These are phyloP conservation scores for Drosophila funebris DNA, from an alignment of 1,140 invertebrate species.

Conservation along the genomic window DNA sequence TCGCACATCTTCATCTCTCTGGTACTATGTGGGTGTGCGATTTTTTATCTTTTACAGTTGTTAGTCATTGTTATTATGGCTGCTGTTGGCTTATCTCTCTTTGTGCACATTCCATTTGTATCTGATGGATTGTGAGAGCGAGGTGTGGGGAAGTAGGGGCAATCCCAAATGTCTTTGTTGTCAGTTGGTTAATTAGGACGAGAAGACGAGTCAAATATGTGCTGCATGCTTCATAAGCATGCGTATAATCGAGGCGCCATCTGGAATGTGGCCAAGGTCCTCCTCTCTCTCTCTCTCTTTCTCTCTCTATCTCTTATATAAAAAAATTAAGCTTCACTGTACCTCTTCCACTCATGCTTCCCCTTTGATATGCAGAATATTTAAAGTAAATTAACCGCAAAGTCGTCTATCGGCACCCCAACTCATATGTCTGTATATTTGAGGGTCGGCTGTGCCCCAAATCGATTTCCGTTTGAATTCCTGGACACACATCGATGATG, in stretches of 20 bases:
- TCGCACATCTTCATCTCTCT: conserved; percentile 38
- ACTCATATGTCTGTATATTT: not conserved
- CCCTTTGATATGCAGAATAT: not conserved
- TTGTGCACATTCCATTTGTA: conserved; percentile 38
- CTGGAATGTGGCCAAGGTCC: conserved; percentile 33
- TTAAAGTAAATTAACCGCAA: not conserved
- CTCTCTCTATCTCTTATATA: no score
- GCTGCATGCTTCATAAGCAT: not conserved
- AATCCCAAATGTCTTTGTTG: conserved; percentile 53
- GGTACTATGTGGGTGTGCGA: conserved; percentile 23
- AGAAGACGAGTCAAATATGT: conserved; percentile 53
- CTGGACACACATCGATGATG: conserved; percentile 29
- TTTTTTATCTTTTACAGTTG: conserved; percentile 60
- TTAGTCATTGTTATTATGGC: conserved; percentile 54
- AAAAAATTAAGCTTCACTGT: not conserved
- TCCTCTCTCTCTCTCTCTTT: not conserved
- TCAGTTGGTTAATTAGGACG: conserved; percentile 65
- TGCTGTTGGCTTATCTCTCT: conserved; percentile 32
- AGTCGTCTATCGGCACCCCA: conserved; percentile 2
- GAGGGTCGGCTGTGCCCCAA: conserved; percentile 34
- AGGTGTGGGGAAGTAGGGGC: not conserved
- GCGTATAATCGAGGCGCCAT: conserved; percentile 30
- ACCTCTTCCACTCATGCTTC: not conserved
- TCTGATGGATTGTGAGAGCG: not conserved
- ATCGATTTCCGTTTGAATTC: conserved; percentile 39